These are phyloP conservation scores for Tortricodes alternella DNA, from an alignment of 2,888 invertebrate genomes.

Conservation along the genomic window DNA sequence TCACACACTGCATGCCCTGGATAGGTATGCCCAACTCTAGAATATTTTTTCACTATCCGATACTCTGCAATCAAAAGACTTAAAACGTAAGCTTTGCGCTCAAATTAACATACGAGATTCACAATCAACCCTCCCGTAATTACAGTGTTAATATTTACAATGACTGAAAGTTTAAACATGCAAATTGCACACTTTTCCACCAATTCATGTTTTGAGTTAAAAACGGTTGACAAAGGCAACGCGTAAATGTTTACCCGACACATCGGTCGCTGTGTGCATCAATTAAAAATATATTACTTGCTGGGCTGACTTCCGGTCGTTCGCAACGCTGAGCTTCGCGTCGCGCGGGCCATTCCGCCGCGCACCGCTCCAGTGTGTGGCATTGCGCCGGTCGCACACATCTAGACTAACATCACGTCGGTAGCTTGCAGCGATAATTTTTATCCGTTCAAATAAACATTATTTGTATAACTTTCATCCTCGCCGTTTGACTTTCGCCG, in stretches of 20 bases:
- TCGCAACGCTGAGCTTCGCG: slow-evolving; percentile 42
- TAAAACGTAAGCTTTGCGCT: slow-evolving; percentile 32
- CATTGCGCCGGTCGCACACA: slow-evolving; percentile 32
- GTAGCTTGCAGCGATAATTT: slow-evolving; percentile 50
- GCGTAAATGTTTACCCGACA: slow-evolving; percentile 76
- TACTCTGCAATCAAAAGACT: slow-evolving; percentile 9
- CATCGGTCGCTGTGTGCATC: slow-evolving; percentile 70
- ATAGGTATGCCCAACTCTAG: neutral
- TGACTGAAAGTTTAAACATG: slow-evolving; percentile 66
- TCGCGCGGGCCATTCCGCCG: slow-evolving; percentile 4
- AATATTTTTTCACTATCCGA: neutral
- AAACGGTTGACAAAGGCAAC: slow-evolving; percentile 71
- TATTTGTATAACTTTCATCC: slow-evolving; percentile 67
- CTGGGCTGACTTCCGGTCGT: slow-evolving; percentile 60
- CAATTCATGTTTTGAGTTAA: slow-evolving; percentile 74
- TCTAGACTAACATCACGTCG: slow-evolving; percentile 40
- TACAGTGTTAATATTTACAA: slow-evolving; percentile 69
- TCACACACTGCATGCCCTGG: slow-evolving; percentile 38
- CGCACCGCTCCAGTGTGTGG: neutral
- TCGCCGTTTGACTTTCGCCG: slow-evolving; percentile 64
- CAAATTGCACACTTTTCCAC: slow-evolving; percentile 74
- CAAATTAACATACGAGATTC: slow-evolving; percentile 45
- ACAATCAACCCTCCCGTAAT: slow-evolving; percentile 65
- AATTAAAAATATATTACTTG: slow-evolving; percentile 79
- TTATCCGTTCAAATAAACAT: slow-evolving; percentile 64